Conservation (phyloP, 2,888 invertebrate species). For the Cheilosia pagana region DNA sequence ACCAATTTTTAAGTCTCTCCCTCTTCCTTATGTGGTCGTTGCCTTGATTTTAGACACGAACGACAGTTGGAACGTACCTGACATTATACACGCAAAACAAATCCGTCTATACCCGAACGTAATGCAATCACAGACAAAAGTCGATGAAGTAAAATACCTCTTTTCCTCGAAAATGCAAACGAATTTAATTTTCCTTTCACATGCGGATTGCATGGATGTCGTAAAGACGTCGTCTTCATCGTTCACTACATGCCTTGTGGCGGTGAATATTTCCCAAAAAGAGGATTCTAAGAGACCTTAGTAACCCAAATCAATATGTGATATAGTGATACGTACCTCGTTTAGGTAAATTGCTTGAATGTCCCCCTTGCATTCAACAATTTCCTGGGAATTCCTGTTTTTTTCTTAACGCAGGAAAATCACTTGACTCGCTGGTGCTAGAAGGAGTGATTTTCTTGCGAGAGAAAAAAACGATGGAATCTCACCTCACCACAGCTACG, state of each 20-base stretch:
- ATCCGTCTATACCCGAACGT: conserved; percentile 7
- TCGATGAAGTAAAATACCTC: conserved; percentile 14
- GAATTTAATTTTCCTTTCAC: conserved; percentile 45
- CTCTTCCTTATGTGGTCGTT: no score
- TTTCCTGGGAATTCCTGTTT: not conserved
- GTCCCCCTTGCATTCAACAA: conserved; percentile 3
- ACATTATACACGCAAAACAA: conserved; percentile 9
- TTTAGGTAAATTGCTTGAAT: conserved; percentile 13
- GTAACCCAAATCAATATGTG: not conserved
- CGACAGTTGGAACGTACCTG: not conserved
- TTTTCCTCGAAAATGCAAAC: conserved; percentile 40
- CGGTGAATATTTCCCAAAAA: not conserved
- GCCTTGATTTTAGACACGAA: not conserved
- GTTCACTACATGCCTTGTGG: not conserved
- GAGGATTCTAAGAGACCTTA: not conserved
- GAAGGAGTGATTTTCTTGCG: not conserved
- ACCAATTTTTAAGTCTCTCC: not conserved
- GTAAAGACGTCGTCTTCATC: conserved; percentile 6
- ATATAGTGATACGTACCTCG: not conserved
- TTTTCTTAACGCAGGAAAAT: not conserved
- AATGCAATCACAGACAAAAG: conserved; percentile 29
- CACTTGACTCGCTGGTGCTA: no score
- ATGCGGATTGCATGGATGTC: conserved; percentile 28
- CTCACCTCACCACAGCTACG: not conserved
- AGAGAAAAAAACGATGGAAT: not conserved